phyloP scores from a whole-genome alignment of 1,140 invertebrate species.

The Bathynomus jamesi region DNA sequence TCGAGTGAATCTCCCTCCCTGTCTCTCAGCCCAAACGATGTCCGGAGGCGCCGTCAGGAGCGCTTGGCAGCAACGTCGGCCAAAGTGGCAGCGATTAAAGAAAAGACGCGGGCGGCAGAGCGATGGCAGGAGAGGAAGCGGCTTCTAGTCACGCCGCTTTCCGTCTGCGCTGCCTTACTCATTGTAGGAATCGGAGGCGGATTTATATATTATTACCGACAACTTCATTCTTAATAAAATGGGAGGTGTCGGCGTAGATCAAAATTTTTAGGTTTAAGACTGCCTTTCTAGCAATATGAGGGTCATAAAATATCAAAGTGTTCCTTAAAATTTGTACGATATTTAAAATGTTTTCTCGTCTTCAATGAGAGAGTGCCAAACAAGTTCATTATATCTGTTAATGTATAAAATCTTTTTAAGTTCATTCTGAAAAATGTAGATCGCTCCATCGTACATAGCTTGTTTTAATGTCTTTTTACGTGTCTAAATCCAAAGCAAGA shows the following conservation, averaged over 20 bases:
- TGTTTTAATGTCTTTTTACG: too few relatives aligned
- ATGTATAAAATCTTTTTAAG: too few relatives aligned
- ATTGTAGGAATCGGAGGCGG: neutral
- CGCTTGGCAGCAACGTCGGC: neutral
- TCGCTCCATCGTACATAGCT: too few relatives aligned
- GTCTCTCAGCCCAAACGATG: neutral
- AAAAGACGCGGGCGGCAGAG: neutral
- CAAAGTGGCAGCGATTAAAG: neutral
- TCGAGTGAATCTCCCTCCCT: too few relatives aligned
- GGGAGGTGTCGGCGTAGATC: too few relatives aligned
- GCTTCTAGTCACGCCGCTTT: neutral
- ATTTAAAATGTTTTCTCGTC: neutral
- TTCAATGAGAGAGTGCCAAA: neutral
- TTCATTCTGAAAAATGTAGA: too few relatives aligned
- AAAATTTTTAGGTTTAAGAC: too few relatives aligned
- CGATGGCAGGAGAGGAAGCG: neutral
- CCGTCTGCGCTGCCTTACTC: neutral
- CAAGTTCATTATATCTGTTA: neutral
- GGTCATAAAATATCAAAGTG: neutral
- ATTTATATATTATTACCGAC: neutral
- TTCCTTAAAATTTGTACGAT: neutral
- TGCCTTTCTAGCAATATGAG: neutral
- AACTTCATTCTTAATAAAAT: too few relatives aligned
- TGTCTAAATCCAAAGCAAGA: too few relatives aligned
- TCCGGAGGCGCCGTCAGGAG: neutral